phyloP scores from a whole-genome alignment of 1,140 invertebrate species.

The Apocrypta bakeri region DNA sequence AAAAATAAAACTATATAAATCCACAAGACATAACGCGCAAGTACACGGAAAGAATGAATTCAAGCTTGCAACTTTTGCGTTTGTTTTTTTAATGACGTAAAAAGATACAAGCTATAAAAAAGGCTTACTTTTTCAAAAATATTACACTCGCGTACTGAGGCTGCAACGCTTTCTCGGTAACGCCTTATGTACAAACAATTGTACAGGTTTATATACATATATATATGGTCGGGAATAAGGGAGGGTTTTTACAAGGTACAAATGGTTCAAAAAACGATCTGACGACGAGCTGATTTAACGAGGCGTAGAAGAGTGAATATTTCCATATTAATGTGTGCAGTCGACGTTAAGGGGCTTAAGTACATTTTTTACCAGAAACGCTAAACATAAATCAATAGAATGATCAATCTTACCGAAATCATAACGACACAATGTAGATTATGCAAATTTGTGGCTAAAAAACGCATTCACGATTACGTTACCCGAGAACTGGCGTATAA shows the following conservation, averaged over 20 bases:
- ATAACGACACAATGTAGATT: background rate
- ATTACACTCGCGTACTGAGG: too few species aligned
- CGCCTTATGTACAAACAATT: too few species aligned
- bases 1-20: too few species aligned
- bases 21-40: too few species aligned
- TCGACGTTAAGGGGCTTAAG: slow-evolving; percentile 6
- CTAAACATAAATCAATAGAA: slow-evolving; percentile 34
- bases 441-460: background rate
- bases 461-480: background rate
- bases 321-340: background rate
- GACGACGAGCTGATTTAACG: background rate
- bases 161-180: too few species aligned
- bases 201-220: background rate
- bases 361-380: background rate
- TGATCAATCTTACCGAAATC: background rate
- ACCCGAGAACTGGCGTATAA: background rate
- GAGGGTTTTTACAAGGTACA: slow-evolving; percentile 13
- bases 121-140: too few species aligned
- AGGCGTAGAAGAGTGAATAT: slow-evolving; percentile 2
- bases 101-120: background rate
- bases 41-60: background rate
- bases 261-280: slow-evolving; percentile 28
- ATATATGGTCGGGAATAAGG: background rate
- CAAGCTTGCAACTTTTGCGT: background rate
- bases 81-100: background rate